Base-by-base conservation (phyloP, 2,113 vertebrate genomes). In the Thamnaconus septentrionalis region DNA sequence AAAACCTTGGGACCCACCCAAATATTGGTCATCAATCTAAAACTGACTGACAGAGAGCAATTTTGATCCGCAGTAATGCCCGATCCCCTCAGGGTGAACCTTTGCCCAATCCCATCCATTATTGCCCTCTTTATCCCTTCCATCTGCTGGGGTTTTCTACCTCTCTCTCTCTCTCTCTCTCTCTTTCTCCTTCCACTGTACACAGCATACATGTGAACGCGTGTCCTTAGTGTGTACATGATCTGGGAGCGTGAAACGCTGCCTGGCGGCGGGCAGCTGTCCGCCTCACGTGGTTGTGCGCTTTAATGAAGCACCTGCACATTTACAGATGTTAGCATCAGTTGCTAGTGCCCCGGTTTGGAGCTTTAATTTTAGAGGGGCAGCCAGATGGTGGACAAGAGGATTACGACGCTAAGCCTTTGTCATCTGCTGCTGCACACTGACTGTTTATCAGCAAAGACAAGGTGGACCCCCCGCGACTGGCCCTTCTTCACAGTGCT, bases 361-460 rank as follows among this genome's bases (percentile, higher is more conserved):
- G 73, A 73, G 83, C 73, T 87, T 90, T 92, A 87, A 91, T 90
- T 89, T 84, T 76, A 86, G 83, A 80, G 82, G 73, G 77, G 75
- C 71, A 55, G 84, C 81, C 91, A 92, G 90, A 91, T 91, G 90
- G 91, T 71, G 81, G 81, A 90, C 88, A 89, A 87, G 78, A 90
- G 85, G 89, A 92, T 92, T 91, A 91, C 64, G 53, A 57, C 10
- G 39, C 68, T 92, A 91, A 93, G 88, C 88, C 82, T 88, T 88
- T 85, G 87, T 93, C 89, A 90, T 91, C 90, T 86, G 89, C 82
- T 76, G 77, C 83, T 75, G 67, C 79, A 78, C 73, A 78, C 78
- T 64, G 79, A 70, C 69, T 64, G 71, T 67, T 82, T 71, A 59
- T 55, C 10, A 71, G 74, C 68, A 84, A 78, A 83, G 65, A 79